phyloP scores from a whole-genome alignment of 2,888 invertebrate genomes.

The Orchesella flavescens region DNA sequence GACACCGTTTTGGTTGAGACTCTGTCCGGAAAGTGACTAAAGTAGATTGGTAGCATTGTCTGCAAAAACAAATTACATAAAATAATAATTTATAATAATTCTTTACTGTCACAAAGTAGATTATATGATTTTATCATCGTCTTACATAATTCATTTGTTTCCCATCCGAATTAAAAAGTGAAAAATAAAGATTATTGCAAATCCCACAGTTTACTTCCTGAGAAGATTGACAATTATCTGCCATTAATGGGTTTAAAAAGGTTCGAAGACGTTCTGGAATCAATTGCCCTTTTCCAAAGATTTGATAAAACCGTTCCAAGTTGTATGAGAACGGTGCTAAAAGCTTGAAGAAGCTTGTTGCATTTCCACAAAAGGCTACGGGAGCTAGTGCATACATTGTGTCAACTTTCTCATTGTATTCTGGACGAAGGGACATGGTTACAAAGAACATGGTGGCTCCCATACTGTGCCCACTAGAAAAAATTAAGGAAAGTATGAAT shows the following conservation, averaged over 20 bases:
- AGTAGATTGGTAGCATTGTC: slow-evolving; percentile 46
- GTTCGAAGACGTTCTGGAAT: slow-evolving; percentile 26
- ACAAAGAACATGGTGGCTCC: slow-evolving; percentile 48
- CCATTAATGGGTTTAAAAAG: slow-evolving; percentile 21
- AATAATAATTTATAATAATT: background rate
- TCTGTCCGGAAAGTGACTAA: slow-evolving; percentile 39
- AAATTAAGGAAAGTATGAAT: no score
- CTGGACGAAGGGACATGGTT: slow-evolving; percentile 25
- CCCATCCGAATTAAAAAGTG: slow-evolving; percentile 49
- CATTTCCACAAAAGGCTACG: slow-evolving; percentile 35
- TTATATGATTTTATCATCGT: background rate
- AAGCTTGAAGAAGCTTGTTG: slow-evolving; percentile 43
- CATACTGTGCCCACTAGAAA: slow-evolving; percentile 52
- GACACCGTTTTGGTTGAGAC: slow-evolving; percentile 35
- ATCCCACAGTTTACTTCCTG: slow-evolving; percentile 29
- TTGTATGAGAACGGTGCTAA: slow-evolving; percentile 45
- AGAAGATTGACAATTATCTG: slow-evolving; percentile 18
- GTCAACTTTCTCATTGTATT: slow-evolving; percentile 51
- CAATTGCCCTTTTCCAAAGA: slow-evolving; percentile 29
- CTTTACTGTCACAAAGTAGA: background rate
- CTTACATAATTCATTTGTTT: slow-evolving; percentile 39
- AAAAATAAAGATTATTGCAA: slow-evolving; percentile 43
- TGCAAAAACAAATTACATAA: slow-evolving; percentile 10
- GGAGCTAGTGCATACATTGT: slow-evolving; percentile 51
- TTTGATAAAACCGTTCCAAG: slow-evolving; percentile 29